Conservation (phyloP, 2,797 vertebrate genomes). For the Tarsius wallacei region DNA sequence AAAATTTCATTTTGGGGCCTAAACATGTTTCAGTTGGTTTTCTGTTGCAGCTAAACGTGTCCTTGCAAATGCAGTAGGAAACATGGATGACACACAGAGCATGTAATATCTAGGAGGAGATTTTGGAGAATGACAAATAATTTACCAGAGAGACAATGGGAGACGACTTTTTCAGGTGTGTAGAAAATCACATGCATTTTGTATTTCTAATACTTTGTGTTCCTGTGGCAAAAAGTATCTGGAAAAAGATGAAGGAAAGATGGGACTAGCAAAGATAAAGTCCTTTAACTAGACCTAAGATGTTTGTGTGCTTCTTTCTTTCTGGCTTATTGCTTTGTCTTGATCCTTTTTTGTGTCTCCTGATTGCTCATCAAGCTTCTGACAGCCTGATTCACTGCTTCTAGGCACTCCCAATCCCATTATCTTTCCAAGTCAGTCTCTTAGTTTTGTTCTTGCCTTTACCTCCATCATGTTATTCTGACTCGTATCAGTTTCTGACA, state of each 20-base stretch:
- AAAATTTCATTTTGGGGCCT: neutral
- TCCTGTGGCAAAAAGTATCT: neutral
- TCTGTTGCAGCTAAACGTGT: neutral
- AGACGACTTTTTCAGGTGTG: neutral
- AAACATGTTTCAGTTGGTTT: neutral
- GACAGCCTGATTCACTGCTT: neutral
- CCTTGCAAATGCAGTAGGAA: neutral
- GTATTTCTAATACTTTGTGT: neutral
- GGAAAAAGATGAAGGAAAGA: neutral
- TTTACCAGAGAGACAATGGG: neutral
- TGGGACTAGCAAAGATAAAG: neutral
- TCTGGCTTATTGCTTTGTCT: neutral
- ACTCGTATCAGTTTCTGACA: neutral
- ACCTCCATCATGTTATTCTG: neutral
- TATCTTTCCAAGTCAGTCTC: neutral
- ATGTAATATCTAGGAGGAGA: neutral
- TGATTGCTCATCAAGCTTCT: neutral
- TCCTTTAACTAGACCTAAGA: neutral
- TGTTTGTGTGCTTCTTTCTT: neutral
- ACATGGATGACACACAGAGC: neutral
- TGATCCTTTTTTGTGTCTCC: neutral
- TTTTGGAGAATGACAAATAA: conserved; percentile 25
- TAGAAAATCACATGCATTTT: neutral
- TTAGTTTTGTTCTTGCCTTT: neutral
- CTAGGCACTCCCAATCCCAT: neutral